phyloP scores from a whole-genome alignment of 1,140 invertebrate genomes.

The Thalassaphorura encarpata region DNA sequence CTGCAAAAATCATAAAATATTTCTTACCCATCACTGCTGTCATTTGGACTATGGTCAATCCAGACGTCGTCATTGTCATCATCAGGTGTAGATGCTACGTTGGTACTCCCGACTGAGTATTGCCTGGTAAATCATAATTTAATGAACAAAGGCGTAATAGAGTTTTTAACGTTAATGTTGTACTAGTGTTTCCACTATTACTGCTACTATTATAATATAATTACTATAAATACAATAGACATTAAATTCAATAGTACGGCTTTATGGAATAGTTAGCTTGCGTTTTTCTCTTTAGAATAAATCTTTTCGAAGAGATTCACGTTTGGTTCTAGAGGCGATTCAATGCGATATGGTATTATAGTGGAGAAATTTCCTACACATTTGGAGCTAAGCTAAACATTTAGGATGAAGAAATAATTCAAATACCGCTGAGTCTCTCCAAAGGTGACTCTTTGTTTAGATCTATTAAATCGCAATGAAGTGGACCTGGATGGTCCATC shows the following conservation, averaged over 20 bases:
- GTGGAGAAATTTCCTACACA: too few species aligned
- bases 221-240: not conserved
- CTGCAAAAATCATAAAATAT: too few species aligned
- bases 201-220: not conserved
- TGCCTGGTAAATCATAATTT: too few species aligned
- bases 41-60: conserved; percentile 19
- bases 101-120: conserved; percentile 25
- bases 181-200: not conserved
- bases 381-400: too few species aligned
- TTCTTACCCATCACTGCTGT: too few species aligned
- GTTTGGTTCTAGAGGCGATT: too few species aligned
- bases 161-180: not conserved
- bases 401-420: too few species aligned
- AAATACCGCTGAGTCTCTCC: conserved; percentile 42
- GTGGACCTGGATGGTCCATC: conserved; percentile 61
- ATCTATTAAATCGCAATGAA: conserved; percentile 51
- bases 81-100: conserved; percentile 19
- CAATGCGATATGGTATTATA: too few species aligned
- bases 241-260: not conserved
- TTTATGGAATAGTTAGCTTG: too few species aligned
- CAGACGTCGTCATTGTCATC: conserved; percentile 27
- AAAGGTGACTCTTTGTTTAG: conserved; percentile 50
- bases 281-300: too few species aligned
- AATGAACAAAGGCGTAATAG: not conserved
- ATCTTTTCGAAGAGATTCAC: too few species aligned